Percentiles rank a stretch among this genome's conserved stretches.
Conservation (phyloP, 2,888 invertebrate species). For the Agriopis marginaria region DNA sequence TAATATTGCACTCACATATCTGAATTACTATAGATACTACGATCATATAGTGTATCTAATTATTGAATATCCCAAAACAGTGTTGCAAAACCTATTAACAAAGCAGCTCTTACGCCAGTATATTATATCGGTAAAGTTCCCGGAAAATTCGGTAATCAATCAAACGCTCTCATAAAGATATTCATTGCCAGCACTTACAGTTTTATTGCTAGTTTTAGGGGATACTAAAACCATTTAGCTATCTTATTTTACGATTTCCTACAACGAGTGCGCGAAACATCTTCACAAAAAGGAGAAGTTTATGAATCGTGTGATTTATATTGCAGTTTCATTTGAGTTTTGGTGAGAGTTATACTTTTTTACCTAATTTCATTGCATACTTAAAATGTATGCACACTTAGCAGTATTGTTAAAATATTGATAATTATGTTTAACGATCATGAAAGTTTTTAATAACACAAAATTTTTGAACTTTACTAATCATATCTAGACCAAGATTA, state of each 20-base stretch:
- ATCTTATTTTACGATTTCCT: conserved; percentile 77
- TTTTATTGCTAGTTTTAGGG: conserved; percentile 79
- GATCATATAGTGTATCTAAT: background rate
- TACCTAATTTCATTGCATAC: conserved; percentile 26
- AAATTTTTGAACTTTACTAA: too few relatives aligned
- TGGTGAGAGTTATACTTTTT: conserved; percentile 36
- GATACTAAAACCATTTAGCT: conserved; percentile 79
- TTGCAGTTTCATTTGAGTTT: conserved; percentile 38
- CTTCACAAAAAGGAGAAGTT: conserved; percentile 67
- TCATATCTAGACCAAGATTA: too few relatives aligned
- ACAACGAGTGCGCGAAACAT: conserved; percentile 62
- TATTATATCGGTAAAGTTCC: conserved; percentile 34
- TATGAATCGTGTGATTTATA: conserved; percentile 66
- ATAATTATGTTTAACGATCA: too few relatives aligned
- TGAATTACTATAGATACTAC: background rate
- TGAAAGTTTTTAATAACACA: too few relatives aligned
- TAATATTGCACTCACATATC: background rate
- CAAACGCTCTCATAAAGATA: conserved; percentile 77
- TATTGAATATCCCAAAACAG: background rate
- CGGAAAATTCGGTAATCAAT: conserved; percentile 74
- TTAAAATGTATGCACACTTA: background rate
- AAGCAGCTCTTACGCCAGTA: conserved; percentile 9
- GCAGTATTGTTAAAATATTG: background rate
- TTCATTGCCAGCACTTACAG: conserved; percentile 75
- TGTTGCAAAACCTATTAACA: conserved; percentile 1